Conservation (phyloP, 2,113 vertebrate genomes). For the Petroica traversi region DNA sequence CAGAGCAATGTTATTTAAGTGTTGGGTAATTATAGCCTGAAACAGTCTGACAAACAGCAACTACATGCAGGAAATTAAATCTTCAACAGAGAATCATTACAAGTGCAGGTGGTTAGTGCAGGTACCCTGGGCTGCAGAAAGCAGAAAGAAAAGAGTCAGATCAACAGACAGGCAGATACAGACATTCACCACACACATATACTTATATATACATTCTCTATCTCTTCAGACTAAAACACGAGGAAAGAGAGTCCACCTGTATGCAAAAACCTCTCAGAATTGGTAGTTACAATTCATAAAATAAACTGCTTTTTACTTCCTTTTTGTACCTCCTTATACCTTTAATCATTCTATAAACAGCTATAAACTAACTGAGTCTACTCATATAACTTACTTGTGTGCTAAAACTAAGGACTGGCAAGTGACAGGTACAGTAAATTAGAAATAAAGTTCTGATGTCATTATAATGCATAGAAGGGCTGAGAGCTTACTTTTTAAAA, state of each 20-base stretch:
- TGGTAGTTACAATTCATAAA: background rate
- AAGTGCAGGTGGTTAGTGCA: background rate
- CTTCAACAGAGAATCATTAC: background rate
- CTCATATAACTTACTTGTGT: background rate
- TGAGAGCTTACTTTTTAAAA: background rate
- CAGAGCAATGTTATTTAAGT: background rate
- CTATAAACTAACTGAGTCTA: background rate
- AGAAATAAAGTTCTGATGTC: background rate
- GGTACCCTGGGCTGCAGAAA: background rate
- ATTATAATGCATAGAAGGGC: background rate
- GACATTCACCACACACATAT: rapidly evolving
- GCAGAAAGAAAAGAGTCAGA: background rate
- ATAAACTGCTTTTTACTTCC: background rate
- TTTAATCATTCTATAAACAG: background rate
- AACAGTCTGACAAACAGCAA: background rate
- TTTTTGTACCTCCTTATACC: background rate
- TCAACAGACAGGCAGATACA: background rate
- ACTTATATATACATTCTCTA: background rate
- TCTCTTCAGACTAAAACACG: background rate
- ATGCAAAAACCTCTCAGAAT: background rate
- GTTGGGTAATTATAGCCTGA: background rate
- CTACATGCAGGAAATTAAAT: background rate
- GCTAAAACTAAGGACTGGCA: background rate
- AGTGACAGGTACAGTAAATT: background rate
- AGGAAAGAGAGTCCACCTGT: background rate